Conservation (phyloP, 2,113 vertebrate genomes). For the Talpa occidentalis region DNA sequence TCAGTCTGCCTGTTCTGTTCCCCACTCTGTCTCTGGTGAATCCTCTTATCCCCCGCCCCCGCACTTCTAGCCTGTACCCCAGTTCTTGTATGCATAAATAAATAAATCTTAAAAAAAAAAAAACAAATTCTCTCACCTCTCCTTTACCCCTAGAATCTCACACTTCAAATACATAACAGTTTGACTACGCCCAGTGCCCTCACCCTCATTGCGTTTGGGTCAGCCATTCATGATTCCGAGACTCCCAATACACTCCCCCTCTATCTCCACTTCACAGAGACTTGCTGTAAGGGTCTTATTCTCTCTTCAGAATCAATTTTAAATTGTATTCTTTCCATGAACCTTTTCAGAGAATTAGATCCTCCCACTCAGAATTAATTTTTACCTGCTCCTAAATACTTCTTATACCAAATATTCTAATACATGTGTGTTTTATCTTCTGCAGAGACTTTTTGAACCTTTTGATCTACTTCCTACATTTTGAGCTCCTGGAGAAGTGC, state of each 20-base stretch:
- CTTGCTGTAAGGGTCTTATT: not conserved
- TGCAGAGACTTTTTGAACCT: not conserved
- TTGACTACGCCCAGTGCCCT: not conserved
- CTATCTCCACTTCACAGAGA: not conserved
- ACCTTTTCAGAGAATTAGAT: not conserved
- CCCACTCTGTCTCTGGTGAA: no score
- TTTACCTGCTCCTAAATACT: not conserved
- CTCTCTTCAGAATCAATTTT: not conserved
- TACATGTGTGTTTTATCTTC: not conserved
- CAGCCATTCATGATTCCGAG: not conserved
- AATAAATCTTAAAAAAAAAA: no score
- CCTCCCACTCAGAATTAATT: not conserved
- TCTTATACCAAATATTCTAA: not conserved
- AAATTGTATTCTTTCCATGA: conserved; percentile 31
- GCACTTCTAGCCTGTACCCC: no score
- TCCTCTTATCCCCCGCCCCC: no score
- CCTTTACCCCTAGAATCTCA: not conserved
- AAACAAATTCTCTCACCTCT: not conserved
- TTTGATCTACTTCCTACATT: not conserved
- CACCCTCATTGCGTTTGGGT: not conserved
- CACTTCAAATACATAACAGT: not conserved
- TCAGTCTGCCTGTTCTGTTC: no score
- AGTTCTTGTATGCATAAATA: no score
- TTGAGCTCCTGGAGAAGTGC: not conserved
- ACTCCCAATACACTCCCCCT: not conserved